A percentile compares a stretch with the other conserved stretches of the same genome.
These are phyloP conservation scores for Paguma larvata DNA, from an alignment of 2,797 vertebrate genomes.

Conservation along the genomic window DNA sequence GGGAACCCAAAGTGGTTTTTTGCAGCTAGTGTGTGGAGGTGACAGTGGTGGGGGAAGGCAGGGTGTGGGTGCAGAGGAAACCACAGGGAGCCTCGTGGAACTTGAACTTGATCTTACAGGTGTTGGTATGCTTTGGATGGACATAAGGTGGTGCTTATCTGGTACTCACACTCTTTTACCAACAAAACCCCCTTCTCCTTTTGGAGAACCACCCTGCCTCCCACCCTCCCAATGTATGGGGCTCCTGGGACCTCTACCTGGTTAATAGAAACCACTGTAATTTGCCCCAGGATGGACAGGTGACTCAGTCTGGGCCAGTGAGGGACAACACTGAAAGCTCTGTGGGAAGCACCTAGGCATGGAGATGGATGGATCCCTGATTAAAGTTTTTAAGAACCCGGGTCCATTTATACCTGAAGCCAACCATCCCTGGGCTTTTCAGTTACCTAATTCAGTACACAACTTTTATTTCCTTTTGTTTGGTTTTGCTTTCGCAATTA, in stretches of 20 bases:
- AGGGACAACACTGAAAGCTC: not conserved
- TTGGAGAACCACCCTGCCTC: not conserved
- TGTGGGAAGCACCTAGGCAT: not conserved
- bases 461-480: no score
- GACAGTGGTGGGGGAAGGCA: not conserved
- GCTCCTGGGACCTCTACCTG: not conserved
- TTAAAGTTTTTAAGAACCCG: not conserved
- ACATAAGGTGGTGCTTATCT: not conserved
- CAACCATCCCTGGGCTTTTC: not conserved
- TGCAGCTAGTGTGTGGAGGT: no score
- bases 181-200: not conserved
- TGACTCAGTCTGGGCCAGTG: not conserved
- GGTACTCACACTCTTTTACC: not conserved
- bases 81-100: not conserved
- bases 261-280: not conserved
- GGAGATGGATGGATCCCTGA: not conserved
- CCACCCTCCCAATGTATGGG: not conserved
- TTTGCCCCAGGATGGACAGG: not conserved
- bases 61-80: not conserved
- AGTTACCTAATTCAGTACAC: not conserved
- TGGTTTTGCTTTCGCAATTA: not conserved
- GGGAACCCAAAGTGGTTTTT: not conserved
- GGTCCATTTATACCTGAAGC: not conserved
- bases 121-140: not conserved
- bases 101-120: not conserved